phyloP scores from a whole-genome alignment of 2,888 invertebrate genomes.

The Brenthis hecate region DNA sequence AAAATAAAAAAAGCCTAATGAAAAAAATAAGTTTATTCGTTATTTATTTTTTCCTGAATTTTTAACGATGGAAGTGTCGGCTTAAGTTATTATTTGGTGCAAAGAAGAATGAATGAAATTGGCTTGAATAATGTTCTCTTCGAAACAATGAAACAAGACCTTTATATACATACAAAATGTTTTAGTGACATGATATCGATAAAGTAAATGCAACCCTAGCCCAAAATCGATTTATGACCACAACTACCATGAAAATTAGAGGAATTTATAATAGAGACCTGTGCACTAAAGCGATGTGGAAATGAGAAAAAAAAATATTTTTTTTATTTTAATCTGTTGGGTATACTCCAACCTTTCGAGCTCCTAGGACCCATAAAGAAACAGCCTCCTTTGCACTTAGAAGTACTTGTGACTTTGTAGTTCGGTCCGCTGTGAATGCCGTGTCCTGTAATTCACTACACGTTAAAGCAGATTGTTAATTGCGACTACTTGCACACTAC shows the following conservation, averaged over 20 bases:
- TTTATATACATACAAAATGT: no score
- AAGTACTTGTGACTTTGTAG: conserved; percentile 90
- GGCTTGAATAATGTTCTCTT: no score
- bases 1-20: no score
- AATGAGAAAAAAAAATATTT: conserved; percentile 55
- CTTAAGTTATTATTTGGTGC: no score
- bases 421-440: conserved; percentile 85
- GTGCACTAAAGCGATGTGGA: conserved; percentile 52
- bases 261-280: conserved; percentile 22
- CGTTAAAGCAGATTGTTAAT: conserved; percentile 77
- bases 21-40: no score
- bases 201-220: not conserved
- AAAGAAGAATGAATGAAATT: no score
- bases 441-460: conserved; percentile 86
- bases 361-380: conserved; percentile 96
- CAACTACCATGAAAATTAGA: not conserved
- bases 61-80: no score
- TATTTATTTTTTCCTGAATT: no score
- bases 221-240: not conserved
- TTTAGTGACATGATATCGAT: no score
- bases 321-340: conserved; percentile 53
- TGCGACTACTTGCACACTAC: conserved; percentile 72
- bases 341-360: conserved; percentile 90
- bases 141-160: no score
- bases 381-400: conserved; percentile 96